Evolutionary conservation across 2,113 vertebrate genomes (phyloP), one percentile per base, ranked within the genome.

Genomic region (Corydoras maculifer): DNA sequence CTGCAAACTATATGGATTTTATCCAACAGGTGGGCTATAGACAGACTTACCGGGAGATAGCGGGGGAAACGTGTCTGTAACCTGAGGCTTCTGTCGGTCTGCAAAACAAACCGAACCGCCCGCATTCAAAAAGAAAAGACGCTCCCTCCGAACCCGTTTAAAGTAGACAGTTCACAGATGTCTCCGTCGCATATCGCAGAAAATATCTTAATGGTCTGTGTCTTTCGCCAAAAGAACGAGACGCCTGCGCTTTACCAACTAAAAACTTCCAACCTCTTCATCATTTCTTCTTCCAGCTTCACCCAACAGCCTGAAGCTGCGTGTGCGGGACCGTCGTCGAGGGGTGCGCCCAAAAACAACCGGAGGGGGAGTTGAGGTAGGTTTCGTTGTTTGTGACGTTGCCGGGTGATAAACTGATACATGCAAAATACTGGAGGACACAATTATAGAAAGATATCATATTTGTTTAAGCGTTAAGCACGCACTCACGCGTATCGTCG

Each of bases 261-360:
- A 6, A 69, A 30, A 78, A 76, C 62, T 70, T 58, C 66, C 69
- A 75, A 73, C 72, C 70, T 67, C 53, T 82, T 79, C 81, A 81
- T 84, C 80, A 72, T 72, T 75, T 74, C 77, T 61, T 69, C 59
- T 53, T 50, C 81, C 12, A 60, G 75, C 81, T 81, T 81, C 87
- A 90, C 83, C 82, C 83, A 87, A 84, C 84, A 84, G 69, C 73
- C 57, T 80, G 78, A 43, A 43, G 35, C 35, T 43, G 35, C 35
- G 35, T 8, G 18, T 25, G 18, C 18, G 18, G 1, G 35, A 2
- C 1, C 35, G 1, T 1, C 35, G 1, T 0, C 35, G 1, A 2
- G 2, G 80, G 86, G 70, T 80, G 60, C 18, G 7, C 3, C 82
- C 84, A 88, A 73, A 51, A 75, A 54, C 48, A 15, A 13, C 18